A percentile compares a stretch with the other conserved stretches of the same genome.
Conservation (phyloP, 1,140 invertebrate genomes). For the Ladona fulva region DNA sequence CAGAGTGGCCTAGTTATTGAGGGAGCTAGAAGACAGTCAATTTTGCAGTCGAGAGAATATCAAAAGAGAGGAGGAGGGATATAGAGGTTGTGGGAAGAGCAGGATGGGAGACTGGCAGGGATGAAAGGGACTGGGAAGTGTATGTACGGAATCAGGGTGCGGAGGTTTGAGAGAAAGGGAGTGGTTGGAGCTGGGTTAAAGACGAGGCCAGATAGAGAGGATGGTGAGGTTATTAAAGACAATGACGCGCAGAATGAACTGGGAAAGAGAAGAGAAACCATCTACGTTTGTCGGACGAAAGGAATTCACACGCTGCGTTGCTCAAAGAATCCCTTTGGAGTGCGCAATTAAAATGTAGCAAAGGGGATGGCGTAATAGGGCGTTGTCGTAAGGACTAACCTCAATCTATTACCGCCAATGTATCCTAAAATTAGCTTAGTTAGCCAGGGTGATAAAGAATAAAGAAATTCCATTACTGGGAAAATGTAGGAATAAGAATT, state of each 20-base stretch:
- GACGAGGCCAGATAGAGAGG: neutral
- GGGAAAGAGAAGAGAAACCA: neutral
- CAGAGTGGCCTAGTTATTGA: neutral
- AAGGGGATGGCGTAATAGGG: too few species aligned
- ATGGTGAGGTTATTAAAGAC: neutral
- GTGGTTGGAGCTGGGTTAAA: neutral
- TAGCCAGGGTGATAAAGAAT: too few species aligned
- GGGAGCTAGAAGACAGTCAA: neutral
- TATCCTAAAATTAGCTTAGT: too few species aligned
- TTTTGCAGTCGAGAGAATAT: neutral
- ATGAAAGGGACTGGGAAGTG: neutral
- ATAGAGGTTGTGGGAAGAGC: neutral
- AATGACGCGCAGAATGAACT: neutral
- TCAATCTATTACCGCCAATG: too few species aligned
- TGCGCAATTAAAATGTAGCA: too few species aligned
- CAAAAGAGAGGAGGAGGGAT: neutral
- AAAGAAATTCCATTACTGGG: too few species aligned
- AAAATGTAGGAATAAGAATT: too few species aligned
- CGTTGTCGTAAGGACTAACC: too few species aligned
- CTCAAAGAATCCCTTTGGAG: too few species aligned
- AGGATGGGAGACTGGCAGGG: neutral
- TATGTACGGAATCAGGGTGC: neutral
- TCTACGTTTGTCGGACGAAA: too few species aligned
- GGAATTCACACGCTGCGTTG: too few species aligned
- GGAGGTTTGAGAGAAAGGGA: neutral